Evolutionary conservation across 1,140 invertebrate species (phyloP), one percentile per base, ranked within the genome.

Genomic region (Diachasma alloeum): DNA sequence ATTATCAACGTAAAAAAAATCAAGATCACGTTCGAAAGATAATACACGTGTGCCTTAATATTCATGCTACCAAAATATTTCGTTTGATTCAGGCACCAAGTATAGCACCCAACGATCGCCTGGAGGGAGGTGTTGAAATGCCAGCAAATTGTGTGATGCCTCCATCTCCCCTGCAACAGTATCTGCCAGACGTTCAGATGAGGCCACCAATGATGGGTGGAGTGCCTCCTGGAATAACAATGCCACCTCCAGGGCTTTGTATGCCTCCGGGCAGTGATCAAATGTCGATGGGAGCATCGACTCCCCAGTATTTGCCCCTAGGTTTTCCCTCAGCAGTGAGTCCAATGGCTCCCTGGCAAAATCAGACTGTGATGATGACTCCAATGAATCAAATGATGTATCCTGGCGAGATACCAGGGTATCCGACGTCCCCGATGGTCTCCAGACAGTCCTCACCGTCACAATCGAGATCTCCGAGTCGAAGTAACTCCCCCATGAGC

Each of bases 381-480:
- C 59, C 19, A 13, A 13, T 63, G 72, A 90, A 89, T 78, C 88
- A 88, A 74, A 78, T 88, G 72, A 85, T 88, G 82, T 88, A 90
- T 77, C 87, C 85, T 6, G 81, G 81, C 67, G 88, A 89, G 10
- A 81, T 86, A 72, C 74, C 87, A 78, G 78, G 84, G 77, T 89
- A 88, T 82, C 87, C 88, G 17, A 81, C 84, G 53, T 91, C 90
- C 26, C 90, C 90, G 4, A 84, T 89, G 81, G 87, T 90, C 80
- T 90, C 89, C 79, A 89, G 88, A 6, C 90, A 90, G 75, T 90
- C 88, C 10, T 91, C 90, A 66, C 89, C 90, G 13, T 89, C 89
- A 36, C 89, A 90, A 72, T 90, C 89, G 4, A 84, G 86, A 75
- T 89, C 87, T 63, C 88, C 89, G 69, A 89, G 89, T 82, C 83